Conservation (phyloP, 1,140 invertebrate genomes). For the Cydia fagiglandana region DNA sequence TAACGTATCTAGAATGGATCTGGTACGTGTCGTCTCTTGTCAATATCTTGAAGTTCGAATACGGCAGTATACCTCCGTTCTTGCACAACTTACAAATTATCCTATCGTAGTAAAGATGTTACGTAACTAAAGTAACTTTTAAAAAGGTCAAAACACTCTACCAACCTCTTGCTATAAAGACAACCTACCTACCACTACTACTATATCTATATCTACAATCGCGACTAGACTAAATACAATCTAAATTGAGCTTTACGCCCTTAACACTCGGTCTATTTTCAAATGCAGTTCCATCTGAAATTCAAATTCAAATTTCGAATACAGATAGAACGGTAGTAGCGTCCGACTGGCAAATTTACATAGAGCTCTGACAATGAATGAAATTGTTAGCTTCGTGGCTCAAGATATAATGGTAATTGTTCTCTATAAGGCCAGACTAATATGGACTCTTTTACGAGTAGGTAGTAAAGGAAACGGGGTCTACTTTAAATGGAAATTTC, state of each 20-base stretch:
- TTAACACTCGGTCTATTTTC: background rate
- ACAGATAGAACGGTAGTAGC: conserved; percentile 22
- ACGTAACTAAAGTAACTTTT: background rate
- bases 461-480: conserved; percentile 17
- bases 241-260: background rate
- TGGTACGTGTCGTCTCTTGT: too few species aligned
- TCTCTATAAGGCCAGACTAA: background rate
- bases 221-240: background rate
- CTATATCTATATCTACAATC: conserved; percentile 9
- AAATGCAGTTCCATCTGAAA: conserved; percentile 7
- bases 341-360: background rate
- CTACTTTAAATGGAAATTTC: conserved; percentile 27
- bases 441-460: conserved; percentile 10
- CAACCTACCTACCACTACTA: background rate
- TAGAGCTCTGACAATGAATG: background rate
- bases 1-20: too few species aligned
- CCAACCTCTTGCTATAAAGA: background rate
- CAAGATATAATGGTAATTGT: conserved; percentile 11
- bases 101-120: background rate
- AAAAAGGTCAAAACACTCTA: conserved; percentile 18
- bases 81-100: too few species aligned
- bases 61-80: too few species aligned
- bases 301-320: conserved; percentile 13
- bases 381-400: background rate
- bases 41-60: too few species aligned